phyloP scores from a whole-genome alignment of 2,888 invertebrate species.

The Diarsia dahlii region DNA sequence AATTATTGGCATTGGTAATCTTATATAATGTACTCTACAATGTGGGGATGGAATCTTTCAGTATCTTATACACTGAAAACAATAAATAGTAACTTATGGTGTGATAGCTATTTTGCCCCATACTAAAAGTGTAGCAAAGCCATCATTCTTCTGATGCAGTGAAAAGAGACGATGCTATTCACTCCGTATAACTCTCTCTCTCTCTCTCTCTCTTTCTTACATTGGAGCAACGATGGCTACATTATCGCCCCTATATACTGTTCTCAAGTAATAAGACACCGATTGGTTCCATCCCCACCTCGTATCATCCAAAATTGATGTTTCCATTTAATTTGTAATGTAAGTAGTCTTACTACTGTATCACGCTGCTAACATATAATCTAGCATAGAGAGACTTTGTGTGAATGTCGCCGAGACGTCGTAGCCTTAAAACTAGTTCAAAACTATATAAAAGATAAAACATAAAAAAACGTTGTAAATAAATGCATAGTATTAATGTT shows the following conservation, averaged over 20 bases:
- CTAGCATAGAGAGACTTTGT: constrained; percentile 81
- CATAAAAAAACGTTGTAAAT: constrained; percentile 82
- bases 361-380: constrained; percentile 82
- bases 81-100: not conserved
- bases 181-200: not conserved
- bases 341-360: constrained; percentile 60
- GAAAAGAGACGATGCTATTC: not conserved
- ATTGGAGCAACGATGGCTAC: not conserved
- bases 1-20: constrained; percentile 72
- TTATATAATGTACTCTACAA: constrained; percentile 38
- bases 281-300: constrained; percentile 63
- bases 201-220: no score
- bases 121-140: not conserved
- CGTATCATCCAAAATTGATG: constrained; percentile 78
- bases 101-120: no score
- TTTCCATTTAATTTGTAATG: constrained; percentile 72
- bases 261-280: not conserved
- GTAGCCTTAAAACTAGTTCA: constrained; percentile 91
- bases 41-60: constrained; percentile 23
- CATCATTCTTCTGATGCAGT: not conserved
- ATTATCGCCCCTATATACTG: not conserved
- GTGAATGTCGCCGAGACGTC: constrained; percentile 86
- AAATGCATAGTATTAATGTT: constrained; percentile 85
- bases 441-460: constrained; percentile 86
- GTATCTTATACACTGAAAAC: not conserved